Evolutionary conservation across 2,113 vertebrate species (phyloP).

Genomic region (Anarrhichthys ocellatus): DNA sequence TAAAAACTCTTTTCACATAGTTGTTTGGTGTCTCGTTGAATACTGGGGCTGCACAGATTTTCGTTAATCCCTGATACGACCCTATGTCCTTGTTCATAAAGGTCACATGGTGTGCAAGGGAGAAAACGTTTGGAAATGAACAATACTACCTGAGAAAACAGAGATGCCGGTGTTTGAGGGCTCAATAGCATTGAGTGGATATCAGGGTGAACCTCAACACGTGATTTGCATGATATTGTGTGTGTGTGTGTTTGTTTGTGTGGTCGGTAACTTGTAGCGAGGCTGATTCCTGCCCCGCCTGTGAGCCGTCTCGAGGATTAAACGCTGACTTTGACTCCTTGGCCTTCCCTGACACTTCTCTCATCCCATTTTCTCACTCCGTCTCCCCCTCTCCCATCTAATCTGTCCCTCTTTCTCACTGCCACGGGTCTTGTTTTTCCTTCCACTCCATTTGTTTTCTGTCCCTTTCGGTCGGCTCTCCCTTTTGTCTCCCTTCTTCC

Average conservation of each 20-base stretch:
- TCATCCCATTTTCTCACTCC: constrained; percentile 65
- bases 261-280: constrained; percentile 27
- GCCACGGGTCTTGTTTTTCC: constrained; percentile 65
- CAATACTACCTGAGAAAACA: not conserved
- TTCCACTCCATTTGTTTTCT: constrained; percentile 75
- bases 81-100: constrained; percentile 1
- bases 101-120: constrained; percentile 1
- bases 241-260: not conserved
- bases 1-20: not conserved
- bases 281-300: constrained; percentile 53
- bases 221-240: constrained; percentile 23
- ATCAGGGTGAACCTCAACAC: not conserved
- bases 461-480: constrained; percentile 51
- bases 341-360: constrained; percentile 58
- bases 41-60: not conserved
- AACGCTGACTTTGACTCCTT: constrained; percentile 70
- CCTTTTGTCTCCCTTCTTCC: constrained; percentile 36
- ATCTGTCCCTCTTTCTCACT: constrained; percentile 56
- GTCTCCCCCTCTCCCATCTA: constrained; percentile 53
- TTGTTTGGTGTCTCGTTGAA: not conserved
- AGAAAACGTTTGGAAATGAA: constrained; percentile 5
- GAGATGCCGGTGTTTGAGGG: not conserved
- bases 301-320: constrained; percentile 62
- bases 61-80: not conserved
- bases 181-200: constrained; percentile 6